Percentiles rank a stretch among this genome's conserved stretches.
phyloP scores from a whole-genome alignment of 1,140 invertebrate species.

The Rhynchophorus ferrugineus region DNA sequence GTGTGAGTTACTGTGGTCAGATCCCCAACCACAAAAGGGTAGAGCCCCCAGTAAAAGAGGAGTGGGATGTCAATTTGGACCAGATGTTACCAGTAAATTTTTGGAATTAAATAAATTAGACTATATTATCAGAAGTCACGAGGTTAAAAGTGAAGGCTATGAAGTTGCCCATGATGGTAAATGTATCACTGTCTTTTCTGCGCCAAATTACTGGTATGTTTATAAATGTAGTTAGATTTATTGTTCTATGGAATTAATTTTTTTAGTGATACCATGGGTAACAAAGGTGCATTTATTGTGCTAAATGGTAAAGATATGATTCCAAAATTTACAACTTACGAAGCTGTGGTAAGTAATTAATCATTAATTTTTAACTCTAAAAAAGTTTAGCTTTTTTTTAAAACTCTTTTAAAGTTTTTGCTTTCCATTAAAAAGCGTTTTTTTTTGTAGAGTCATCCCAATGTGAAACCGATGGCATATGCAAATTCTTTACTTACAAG shows the following conservation, averaged over 20 bases:
- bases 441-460: constrained; percentile 84
- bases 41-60: constrained; percentile 90
- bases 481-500: constrained; percentile 69
- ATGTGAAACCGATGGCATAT: constrained; percentile 94
- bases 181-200: constrained; percentile 95
- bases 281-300: constrained; percentile 95
- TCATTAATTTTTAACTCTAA: not conserved
- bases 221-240: constrained; percentile 1
- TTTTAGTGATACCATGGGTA: constrained; percentile 95
- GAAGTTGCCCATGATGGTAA: constrained; percentile 90
- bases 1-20: constrained; percentile 98
- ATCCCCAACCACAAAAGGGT: constrained; percentile 85
- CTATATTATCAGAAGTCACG: constrained; percentile 94
- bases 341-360: constrained; percentile 75
- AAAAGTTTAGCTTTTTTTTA: not conserved
- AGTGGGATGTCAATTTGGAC: constrained; percentile 97
- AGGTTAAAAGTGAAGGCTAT: constrained; percentile 96
- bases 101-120: constrained; percentile 78
- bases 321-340: constrained; percentile 86
- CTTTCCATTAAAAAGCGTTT: too few species aligned
- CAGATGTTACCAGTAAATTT: constrained; percentile 90
- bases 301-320: constrained; percentile 85
- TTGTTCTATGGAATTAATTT: constrained; percentile 19
- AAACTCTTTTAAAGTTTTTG: constrained; percentile 12
- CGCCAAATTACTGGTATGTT: constrained; percentile 94